Conservation (phyloP, 2,113 vertebrate species). For the Osmerus eperlanus region DNA sequence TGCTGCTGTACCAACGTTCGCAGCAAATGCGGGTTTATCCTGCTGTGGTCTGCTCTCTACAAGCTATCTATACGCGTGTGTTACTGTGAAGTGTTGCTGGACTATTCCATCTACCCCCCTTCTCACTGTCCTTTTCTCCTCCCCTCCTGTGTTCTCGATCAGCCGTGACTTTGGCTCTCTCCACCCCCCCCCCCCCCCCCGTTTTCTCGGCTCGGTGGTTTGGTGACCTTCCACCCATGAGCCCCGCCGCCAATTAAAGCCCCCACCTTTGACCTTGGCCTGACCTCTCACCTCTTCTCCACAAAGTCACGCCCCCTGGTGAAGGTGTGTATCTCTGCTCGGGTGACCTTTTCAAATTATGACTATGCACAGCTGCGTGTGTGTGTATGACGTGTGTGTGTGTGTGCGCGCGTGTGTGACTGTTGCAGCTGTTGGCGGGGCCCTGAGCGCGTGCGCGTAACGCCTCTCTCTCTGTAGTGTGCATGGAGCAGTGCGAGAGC, state of each 20-base stretch:
- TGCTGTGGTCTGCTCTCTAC: constrained; percentile 43
- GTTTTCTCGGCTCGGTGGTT: constrained; percentile 57
- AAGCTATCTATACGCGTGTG: constrained; percentile 15
- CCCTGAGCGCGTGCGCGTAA: constrained; percentile 15
- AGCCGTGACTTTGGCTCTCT: constrained; percentile 48
- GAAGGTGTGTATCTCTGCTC: constrained; percentile 59
- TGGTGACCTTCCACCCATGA: constrained; percentile 57
- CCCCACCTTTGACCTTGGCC: constrained; percentile 52
- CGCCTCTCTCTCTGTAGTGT: constrained; percentile 60
- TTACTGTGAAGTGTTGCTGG: not conserved
- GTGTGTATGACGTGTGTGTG: not conserved
- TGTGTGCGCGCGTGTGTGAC: constrained; percentile 1
- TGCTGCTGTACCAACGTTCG: not conserved
- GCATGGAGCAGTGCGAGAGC: constrained; percentile 94
- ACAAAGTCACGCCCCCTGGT: constrained; percentile 57
- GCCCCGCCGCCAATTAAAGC: constrained; percentile 47
- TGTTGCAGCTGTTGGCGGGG: not conserved
- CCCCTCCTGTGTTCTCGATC: constrained; percentile 10
- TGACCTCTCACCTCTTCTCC: constrained; percentile 61
- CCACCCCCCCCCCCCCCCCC: constrained; percentile 8
- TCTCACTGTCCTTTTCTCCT: not conserved
- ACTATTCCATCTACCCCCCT: not conserved
- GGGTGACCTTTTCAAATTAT: constrained; percentile 3
- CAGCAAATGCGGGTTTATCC: not conserved
- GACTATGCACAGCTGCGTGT: not conserved